Base-by-base conservation (phyloP, 1,140 invertebrate genomes). In the Sminthurinus signatus region DNA sequence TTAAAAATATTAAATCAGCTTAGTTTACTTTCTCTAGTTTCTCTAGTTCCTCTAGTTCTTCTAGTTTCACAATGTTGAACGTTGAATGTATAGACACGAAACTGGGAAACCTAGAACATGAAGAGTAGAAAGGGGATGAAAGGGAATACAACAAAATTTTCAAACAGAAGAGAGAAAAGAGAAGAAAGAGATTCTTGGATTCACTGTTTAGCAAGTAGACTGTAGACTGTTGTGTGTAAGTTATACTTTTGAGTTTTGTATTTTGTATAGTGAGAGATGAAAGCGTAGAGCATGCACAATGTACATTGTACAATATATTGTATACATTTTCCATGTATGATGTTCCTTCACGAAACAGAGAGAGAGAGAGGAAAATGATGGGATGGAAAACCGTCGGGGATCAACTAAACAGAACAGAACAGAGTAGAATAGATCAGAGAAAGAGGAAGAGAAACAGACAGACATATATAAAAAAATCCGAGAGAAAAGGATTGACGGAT, bases 401-500 rank as follows among this genome's bases (percentile, higher is more conserved):
- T 52, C 50, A 52, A 19, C n/a, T n/a, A n/a, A n/a, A n/a, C n/a
- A n/a, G n/a, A n/a, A n/a, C n/a, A n/a, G n/a, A n/a, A n/a, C n/a
- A n/a, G n/a, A n/a, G n/a, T n/a, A n/a, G n/a, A n/a, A n/a, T n/a
- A n/a, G n/a, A n/a, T n/a, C n/a, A n/a, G n/a, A 15, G 32, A 36
- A 15, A 36, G 32, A 36, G 5, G 32, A 36, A 15, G 5, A 36
- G 32, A 36, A n/a, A n/a, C n/a, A n/a, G n/a, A n/a, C n/a, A n/a
- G n/a, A n/a, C n/a, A n/a, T n/a, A n/a, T n/a, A n/a, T 48, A 19
- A 48, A 8, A 19, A 48, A 12, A 5, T 14, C 10, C 10, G n/a
- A n/a, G 44, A 19, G 44, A 48, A 48, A 25, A 48, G 44, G 44
- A 48, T 48, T n/a, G 44, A 25, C 44, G 44, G 44, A 48, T 52